These are phyloP conservation scores for Galaxias olidus DNA, from an alignment of 2,797 vertebrate species.

Conservation along the genomic window DNA sequence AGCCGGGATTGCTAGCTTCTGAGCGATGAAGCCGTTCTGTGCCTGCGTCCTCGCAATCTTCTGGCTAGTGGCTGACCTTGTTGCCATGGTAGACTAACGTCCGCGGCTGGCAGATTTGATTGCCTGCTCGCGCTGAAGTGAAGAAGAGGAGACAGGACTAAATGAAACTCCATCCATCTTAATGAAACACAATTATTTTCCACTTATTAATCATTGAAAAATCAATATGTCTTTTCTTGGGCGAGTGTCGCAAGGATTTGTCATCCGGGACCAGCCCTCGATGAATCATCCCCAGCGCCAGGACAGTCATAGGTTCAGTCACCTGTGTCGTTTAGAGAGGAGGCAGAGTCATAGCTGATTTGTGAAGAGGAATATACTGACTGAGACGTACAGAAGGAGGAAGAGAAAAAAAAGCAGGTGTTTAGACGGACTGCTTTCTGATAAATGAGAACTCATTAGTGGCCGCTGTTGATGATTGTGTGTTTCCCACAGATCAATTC, in stretches of 20 bases:
- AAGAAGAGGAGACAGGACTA: conserved; percentile 96
- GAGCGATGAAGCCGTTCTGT: conserved; percentile 51
- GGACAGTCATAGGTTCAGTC: conserved; percentile 96
- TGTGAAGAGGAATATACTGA: conserved; percentile 19
- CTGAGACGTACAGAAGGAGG: conserved; percentile 35
- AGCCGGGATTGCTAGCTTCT: conserved; percentile 41
- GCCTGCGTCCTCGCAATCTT: conserved; percentile 72
- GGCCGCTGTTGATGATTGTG: conserved; percentile 84
- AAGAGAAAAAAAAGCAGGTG: too few relatives aligned
- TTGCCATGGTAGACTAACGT: conserved; percentile 96
- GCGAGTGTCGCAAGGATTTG: conserved; percentile 93
- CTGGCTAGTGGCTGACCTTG: conserved; percentile 85
- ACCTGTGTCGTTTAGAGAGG: conserved; percentile 89
- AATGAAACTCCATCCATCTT: conserved; percentile 99
- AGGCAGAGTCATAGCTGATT: conserved; percentile 2
- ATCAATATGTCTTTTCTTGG: conserved; percentile 99
- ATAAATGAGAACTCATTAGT: conserved; percentile 81
- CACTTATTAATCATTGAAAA: conserved; percentile 99
- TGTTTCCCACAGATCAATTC: conserved; percentile 81
- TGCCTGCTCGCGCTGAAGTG: conserved; percentile 93
- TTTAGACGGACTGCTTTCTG: conserved; percentile 50
- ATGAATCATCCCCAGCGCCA: too few relatives aligned
- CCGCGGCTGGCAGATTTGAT: conserved; percentile 91
- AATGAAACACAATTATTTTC: conserved; percentile 99
- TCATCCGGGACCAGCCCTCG: conserved; percentile 89